Conservation (phyloP, 2,797 vertebrate genomes). For the Lithobates pipiens region DNA sequence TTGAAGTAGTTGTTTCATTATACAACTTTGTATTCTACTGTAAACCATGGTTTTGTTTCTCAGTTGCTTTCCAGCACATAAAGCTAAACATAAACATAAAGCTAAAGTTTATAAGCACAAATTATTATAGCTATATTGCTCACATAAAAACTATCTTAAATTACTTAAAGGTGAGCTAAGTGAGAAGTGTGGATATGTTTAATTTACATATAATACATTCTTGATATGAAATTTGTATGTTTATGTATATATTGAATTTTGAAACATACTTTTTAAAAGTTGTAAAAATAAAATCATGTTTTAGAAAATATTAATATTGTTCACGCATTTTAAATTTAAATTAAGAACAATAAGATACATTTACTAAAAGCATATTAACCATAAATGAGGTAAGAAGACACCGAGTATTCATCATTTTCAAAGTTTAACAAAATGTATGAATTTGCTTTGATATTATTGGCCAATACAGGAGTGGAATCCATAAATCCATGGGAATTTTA, state of each 20-base stretch:
- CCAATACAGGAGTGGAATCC: neutral
- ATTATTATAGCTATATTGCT: too few relatives aligned
- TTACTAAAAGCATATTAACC: neutral
- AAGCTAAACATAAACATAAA: too few relatives aligned
- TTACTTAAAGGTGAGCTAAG: neutral
- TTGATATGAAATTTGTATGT: neutral
- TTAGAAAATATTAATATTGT: conserved; percentile 34
- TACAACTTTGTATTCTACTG: too few relatives aligned
- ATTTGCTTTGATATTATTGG: neutral
- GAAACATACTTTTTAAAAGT: conserved; percentile 1
- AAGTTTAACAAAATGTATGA: neutral
- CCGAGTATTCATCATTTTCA: neutral
- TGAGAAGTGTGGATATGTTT: neutral
- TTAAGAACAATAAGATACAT: neutral
- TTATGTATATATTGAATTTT: conserved; percentile 6
- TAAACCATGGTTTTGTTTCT: too few relatives aligned
- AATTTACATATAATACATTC: conserved; percentile 46
- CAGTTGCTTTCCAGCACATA: too few relatives aligned
- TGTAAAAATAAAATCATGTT: neutral
- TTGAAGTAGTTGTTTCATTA: too few relatives aligned
- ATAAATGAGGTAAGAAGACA: conserved; percentile 30
- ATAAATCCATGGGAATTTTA: neutral
- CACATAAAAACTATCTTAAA: too few relatives aligned
- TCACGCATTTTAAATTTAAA: neutral
- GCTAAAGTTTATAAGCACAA: too few relatives aligned